These are phyloP conservation scores for Orycteropus afer DNA, from an alignment of 2,113 vertebrate genomes.

Conservation along the genomic window DNA sequence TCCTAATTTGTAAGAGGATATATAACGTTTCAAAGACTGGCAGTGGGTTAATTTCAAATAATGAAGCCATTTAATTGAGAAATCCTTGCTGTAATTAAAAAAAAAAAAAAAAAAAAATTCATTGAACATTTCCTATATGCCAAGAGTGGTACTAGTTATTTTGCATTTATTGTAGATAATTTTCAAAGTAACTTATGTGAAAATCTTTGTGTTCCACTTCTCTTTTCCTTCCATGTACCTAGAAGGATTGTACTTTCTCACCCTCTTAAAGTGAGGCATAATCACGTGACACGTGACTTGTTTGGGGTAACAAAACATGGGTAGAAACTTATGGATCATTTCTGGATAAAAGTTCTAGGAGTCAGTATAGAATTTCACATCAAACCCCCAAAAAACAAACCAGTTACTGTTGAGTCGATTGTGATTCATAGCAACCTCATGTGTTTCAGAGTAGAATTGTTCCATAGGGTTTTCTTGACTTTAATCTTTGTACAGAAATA, in stretches of 20 bases:
- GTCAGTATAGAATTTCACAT: background rate
- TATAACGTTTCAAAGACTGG: slow-evolving; percentile 6
- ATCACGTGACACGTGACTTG: background rate
- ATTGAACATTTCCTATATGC: background rate
- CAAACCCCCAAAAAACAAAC: background rate
- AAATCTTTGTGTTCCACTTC: background rate
- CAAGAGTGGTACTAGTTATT: background rate
- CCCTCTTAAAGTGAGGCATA: background rate
- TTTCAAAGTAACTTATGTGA: background rate
- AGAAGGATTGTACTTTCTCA: background rate
- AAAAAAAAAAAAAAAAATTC: background rate
- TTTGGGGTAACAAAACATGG: background rate
- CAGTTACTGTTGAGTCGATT: background rate
- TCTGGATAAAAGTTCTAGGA: background rate
- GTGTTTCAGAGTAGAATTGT: background rate
- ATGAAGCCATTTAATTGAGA: background rate
- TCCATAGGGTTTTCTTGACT: background rate
- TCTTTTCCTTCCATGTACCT: background rate
- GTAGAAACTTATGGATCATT: background rate
- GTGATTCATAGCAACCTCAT: background rate
- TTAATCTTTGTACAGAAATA: background rate
- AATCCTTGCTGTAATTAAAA: background rate
- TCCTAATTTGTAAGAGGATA: background rate
- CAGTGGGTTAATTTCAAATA: background rate
- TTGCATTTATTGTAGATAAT: background rate